A percentile compares a stretch with the other conserved stretches of the same genome.
Conservation (phyloP, 1,140 invertebrate genomes). For the Lepidurus arcticus region DNA sequence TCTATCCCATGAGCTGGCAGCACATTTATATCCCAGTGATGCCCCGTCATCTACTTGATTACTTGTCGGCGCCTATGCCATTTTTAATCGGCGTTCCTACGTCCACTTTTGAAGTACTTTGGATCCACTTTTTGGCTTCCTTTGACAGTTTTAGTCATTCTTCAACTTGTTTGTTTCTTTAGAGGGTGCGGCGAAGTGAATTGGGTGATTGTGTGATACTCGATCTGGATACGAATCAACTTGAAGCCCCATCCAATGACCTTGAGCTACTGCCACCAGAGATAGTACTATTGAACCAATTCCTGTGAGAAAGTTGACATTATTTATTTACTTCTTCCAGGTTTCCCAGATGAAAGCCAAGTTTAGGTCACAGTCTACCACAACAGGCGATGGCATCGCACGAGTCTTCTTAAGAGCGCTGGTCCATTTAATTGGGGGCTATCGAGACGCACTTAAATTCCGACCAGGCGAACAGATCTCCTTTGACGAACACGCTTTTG, state of each 20-base stretch:
- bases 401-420: slow-evolving; percentile 81
- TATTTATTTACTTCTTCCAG: slow-evolving; percentile 46
- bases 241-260: slow-evolving; percentile 82
- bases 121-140: too few species aligned
- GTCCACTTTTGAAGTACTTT: slow-evolving; percentile 66
- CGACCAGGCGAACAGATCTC: slow-evolving; percentile 73
- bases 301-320: slow-evolving; percentile 25
- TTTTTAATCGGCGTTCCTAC: slow-evolving; percentile 88
- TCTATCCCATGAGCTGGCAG: slow-evolving; percentile 98
- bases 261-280: slow-evolving; percentile 74
- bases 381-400: slow-evolving; percentile 82
- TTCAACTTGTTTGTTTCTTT: slow-evolving; percentile 40
- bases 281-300: slow-evolving; percentile 42
- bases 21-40: slow-evolving; percentile 94
- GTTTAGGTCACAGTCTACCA: slow-evolving; percentile 59
- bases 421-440: slow-evolving; percentile 87
- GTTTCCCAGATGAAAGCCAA: slow-evolving; percentile 61
- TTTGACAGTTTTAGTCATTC: background rate
- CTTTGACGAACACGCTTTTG: slow-evolving; percentile 77
- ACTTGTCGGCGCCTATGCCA: slow-evolving; percentile 62
- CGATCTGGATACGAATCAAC: slow-evolving; percentile 79
- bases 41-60: slow-evolving; percentile 79
- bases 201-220: slow-evolving; percentile 81
- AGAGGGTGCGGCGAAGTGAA: slow-evolving; percentile 64
- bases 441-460: slow-evolving; percentile 80